phyloP scores from a whole-genome alignment of 2,797 vertebrate species.

The Enteromius fasciolatus region DNA sequence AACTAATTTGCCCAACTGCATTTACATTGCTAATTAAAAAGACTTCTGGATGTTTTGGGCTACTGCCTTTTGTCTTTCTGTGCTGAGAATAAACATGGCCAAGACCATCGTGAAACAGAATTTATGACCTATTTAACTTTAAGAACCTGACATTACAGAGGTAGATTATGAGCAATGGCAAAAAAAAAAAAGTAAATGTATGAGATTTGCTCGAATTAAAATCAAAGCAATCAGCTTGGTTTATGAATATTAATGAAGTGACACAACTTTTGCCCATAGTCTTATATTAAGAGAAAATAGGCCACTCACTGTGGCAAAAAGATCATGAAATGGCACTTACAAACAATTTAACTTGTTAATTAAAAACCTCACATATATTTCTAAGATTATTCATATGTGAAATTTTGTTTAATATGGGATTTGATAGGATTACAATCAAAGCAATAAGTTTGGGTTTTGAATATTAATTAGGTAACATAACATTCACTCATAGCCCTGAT shows the following conservation, averaged over 20 bases:
- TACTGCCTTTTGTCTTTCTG: constrained; percentile 37
- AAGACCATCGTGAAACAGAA: not conserved
- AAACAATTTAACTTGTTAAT: not conserved
- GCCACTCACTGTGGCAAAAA: not conserved
- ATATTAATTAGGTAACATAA: not conserved
- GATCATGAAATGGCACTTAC: not conserved
- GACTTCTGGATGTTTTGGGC: constrained; percentile 59
- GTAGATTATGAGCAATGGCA: not conserved
- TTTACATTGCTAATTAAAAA: constrained; percentile 57
- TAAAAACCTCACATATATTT: not conserved
- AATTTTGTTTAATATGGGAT: not conserved
- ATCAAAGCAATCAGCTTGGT: not conserved
- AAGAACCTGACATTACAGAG: not conserved
- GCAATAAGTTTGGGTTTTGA: not conserved
- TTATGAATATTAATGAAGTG: not conserved
- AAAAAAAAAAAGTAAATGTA: not conserved
- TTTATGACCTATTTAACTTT: not conserved
- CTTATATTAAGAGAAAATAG: not conserved
- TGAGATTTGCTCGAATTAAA: not conserved
- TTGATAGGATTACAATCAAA: not conserved
- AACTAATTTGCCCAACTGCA: constrained; percentile 57
- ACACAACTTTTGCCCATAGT: not conserved
- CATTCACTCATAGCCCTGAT: not conserved
- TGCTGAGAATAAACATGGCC: constrained; percentile 49
- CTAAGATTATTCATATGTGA: not conserved